phyloP scores from a whole-genome alignment of 2,888 invertebrate genomes.

The Osmoderma eremita region DNA sequence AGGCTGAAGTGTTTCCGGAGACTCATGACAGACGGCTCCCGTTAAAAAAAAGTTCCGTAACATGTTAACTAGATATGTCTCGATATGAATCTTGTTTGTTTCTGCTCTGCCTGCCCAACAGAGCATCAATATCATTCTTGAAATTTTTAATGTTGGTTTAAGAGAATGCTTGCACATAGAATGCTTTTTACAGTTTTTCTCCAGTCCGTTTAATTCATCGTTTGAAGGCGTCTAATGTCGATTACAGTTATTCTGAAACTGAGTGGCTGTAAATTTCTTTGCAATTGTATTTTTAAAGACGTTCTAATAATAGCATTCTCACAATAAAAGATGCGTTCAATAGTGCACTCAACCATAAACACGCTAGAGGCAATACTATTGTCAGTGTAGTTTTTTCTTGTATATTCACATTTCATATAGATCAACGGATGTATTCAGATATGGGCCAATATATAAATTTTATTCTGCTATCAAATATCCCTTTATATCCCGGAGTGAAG shows the following conservation, averaged over 20 bases:
- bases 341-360: constrained; percentile 3
- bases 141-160: too few species aligned
- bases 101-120: too few species aligned
- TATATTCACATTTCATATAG: constrained; percentile 20
- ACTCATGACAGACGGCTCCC: too few species aligned
- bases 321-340: not conserved
- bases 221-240: not conserved
- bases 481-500: constrained; percentile 38
- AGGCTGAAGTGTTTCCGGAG: too few species aligned
- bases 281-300: constrained; percentile 9
- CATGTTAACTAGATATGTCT: too few species aligned
- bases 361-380: constrained; percentile 11
- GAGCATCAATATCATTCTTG: too few species aligned
- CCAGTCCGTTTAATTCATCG: too few species aligned
- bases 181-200: too few species aligned
- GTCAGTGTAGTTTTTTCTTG: constrained; percentile 7
- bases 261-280: not conserved
- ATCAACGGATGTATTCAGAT: constrained; percentile 37
- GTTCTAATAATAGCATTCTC: constrained; percentile 8
- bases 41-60: too few species aligned
- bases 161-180: too few species aligned
- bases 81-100: too few species aligned
- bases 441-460: constrained; percentile 32
- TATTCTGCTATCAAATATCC: constrained; percentile 42
- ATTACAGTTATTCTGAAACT: not conserved